These are phyloP conservation scores for Eudasyphora cyanicolor DNA, from an alignment of 2,888 invertebrate species.

Conservation along the genomic window DNA sequence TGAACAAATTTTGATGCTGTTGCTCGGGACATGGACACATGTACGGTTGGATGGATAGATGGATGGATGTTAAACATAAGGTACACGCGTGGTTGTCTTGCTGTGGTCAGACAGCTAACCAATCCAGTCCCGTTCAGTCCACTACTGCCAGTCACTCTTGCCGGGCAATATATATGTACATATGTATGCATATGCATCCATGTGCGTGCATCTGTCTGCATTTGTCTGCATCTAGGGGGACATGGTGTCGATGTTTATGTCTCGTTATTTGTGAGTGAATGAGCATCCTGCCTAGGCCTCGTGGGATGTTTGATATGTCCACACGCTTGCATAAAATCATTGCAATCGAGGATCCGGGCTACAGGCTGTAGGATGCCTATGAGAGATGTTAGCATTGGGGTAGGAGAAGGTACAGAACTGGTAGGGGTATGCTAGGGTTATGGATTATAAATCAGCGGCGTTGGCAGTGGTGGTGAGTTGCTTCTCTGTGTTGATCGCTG, in stretches of 20 bases:
- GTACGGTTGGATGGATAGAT: not conserved
- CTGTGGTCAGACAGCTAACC: conserved; percentile 56
- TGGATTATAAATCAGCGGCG: conserved; percentile 65
- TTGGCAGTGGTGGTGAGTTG: too few species aligned
- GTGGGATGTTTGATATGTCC: conserved; percentile 1
- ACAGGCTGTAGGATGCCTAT: not conserved
- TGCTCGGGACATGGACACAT: conserved; percentile 30
- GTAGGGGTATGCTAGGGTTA: conserved; percentile 51
- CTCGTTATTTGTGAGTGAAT: conserved; percentile 57
- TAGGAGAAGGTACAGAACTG: not conserved
- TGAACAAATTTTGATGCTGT: conserved; percentile 16
- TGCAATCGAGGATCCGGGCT: not conserved
- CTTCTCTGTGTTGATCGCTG: conserved; percentile 66
- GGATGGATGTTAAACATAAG: conserved; percentile 10
- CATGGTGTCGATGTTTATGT: conserved; percentile 48
- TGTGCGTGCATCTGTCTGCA: conserved; percentile 12
- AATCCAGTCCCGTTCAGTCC: conserved; percentile 37
- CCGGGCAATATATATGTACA: conserved; percentile 45
- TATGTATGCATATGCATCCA: conserved; percentile 43
- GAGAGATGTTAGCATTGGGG: not conserved
- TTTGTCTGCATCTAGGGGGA: conserved; percentile 46
- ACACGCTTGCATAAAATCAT: not conserved
- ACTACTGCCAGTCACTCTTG: conserved; percentile 40
- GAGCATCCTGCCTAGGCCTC: conserved; percentile 36
- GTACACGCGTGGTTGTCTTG: conserved; percentile 45